Percentiles rank a stretch among this genome's conserved stretches.
Conservation (phyloP, 2,113 vertebrate genomes). For the Pseudopodoces humilis region DNA sequence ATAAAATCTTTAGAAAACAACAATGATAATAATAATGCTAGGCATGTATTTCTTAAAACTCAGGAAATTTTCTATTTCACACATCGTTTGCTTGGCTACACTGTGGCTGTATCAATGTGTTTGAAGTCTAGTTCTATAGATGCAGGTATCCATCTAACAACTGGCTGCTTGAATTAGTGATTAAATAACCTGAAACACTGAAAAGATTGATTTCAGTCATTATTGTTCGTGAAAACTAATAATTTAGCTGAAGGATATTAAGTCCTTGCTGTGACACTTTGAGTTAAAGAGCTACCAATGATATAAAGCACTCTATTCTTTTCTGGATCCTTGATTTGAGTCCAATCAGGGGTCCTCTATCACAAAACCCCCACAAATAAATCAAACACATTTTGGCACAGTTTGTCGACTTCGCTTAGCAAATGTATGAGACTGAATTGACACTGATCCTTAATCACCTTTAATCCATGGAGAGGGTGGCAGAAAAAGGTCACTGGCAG, state of each 20-base stretch:
- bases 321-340: constrained; percentile 55
- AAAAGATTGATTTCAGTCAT: constrained; percentile 63
- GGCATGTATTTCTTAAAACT: neutral
- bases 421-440: constrained; percentile 60
- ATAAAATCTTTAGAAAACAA: neutral
- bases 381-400: constrained; percentile 60
- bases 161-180: constrained; percentile 25
- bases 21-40: neutral
- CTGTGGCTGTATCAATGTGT: neutral
- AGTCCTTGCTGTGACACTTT: constrained; percentile 55
- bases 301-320: constrained; percentile 66
- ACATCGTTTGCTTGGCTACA: neutral
- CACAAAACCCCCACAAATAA: constrained; percentile 53
- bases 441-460: constrained; percentile 70
- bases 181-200: constrained; percentile 44
- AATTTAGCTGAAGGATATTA: constrained; percentile 63
- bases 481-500: constrained; percentile 42
- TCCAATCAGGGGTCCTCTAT: constrained; percentile 14
- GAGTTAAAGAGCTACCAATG: constrained; percentile 62
- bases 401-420: constrained; percentile 46
- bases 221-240: constrained; percentile 49
- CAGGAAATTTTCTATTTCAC: neutral
- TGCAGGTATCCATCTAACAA: constrained; percentile 26
- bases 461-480: constrained; percentile 18
- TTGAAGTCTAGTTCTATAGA: constrained; percentile 7